Evolutionary conservation across 2,797 vertebrate species (phyloP), one percentile per base, ranked within the genome.

Genomic region (Pipistrellus pipistrellus): DNA sequence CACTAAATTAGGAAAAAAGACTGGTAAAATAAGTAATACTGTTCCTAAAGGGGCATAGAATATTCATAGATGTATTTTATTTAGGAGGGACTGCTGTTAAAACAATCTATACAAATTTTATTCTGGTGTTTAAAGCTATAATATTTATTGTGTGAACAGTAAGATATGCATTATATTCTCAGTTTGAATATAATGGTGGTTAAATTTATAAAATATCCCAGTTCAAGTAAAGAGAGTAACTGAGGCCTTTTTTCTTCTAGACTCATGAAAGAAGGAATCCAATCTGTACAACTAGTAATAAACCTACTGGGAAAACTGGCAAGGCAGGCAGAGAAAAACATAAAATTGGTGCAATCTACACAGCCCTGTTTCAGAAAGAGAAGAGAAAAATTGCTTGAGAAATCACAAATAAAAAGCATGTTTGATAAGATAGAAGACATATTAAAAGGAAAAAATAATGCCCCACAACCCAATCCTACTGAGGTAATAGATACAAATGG

Each of bases 331-430:
- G 44, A 48, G 64, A 35, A 89, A 84, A 88, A 46, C 41, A 80
- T 82, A 88, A 97, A 96, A 95, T 83, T 72, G 88, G 38, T 91
- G 27, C 69, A 94, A 85, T 90, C 77, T 93, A 80, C 64, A 92
- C 15, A 91, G 75, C 20, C 21, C 5, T 93, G 89, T 55, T 55
- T 95, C 57, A 88, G n/a, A 18, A 94, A 95, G 30, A 86, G 44
- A 91, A 38, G 77, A 96, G 93, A 85, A 93, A 97, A 88, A 81
- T 10, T 94, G 66, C 35, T 46, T 72, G n/a, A 93, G 81, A 96
- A 88, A 93, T 94, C 3, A 2, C 89, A 97, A 95, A 92, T 88
- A 90, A 92, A 97, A 96, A 90, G 35, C 59, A 94, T 90, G 46
- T 77, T 95, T 95, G 81, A 95, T 88, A 96, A 96, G 75, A 82